Percentiles rank a stretch among this genome's conserved stretches.
Evolutionary conservation across 2,888 invertebrate genomes (phyloP).

Genomic region (Silvanus unidentatus): DNA sequence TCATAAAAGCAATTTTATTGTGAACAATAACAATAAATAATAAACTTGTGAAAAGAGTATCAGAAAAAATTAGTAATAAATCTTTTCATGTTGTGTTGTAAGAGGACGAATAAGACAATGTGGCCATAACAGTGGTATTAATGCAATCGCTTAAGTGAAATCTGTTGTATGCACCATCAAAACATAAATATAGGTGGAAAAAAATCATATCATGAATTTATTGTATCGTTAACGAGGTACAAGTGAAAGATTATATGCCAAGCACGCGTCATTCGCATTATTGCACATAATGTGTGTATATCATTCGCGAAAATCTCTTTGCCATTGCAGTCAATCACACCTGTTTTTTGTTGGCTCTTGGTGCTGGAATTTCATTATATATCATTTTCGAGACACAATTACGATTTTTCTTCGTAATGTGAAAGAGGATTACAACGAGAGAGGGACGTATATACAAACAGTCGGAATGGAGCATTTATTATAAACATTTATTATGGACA

Average conservation of each 20-base stretch:
- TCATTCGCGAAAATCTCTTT: neutral
- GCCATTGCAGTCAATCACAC: neutral
- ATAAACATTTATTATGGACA: too few species aligned
- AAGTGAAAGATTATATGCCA: conserved; percentile 12
- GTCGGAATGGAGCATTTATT: too few species aligned
- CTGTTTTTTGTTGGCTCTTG: too few species aligned
- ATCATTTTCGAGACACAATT: neutral
- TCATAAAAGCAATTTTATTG: too few species aligned
- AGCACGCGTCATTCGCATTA: conserved; percentile 8
- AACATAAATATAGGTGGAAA: too few species aligned
- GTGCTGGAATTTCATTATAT: too few species aligned
- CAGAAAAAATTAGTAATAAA: too few species aligned
- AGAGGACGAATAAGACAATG: too few species aligned
- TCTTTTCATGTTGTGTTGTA: too few species aligned
- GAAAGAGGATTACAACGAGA: neutral
- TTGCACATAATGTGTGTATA: neutral
- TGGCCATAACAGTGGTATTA: neutral
- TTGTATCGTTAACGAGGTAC: conserved; percentile 9
- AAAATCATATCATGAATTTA: conserved; percentile 8
- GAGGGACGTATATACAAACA: too few species aligned
- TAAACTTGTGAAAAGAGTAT: too few species aligned
- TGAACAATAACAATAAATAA: too few species aligned
- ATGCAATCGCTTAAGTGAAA: conserved; percentile 5
- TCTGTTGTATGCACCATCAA: conserved; percentile 1
- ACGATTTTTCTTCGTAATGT: neutral